Evolutionary conservation across 2,888 invertebrate species (phyloP).

Genomic region (Synergus japonicus): DNA sequence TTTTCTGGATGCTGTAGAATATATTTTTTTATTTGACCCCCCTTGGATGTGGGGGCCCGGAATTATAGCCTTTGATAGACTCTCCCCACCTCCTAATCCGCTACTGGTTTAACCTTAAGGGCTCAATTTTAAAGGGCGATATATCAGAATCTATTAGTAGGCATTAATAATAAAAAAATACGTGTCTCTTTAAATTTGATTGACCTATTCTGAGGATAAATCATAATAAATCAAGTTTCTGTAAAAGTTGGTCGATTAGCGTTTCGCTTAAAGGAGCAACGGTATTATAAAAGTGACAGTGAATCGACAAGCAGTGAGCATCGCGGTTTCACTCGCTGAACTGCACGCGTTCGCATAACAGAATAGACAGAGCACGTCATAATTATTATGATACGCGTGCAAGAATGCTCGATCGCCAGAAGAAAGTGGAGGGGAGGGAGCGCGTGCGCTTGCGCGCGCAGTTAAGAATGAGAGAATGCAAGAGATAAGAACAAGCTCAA

Average conservation of each 20-base stretch:
- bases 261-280: conserved; percentile 55
- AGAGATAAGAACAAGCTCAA: conserved; percentile 14
- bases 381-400: conserved; percentile 50
- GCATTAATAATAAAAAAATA: background rate
- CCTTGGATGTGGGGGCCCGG: too few species aligned
- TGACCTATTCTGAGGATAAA: background rate
- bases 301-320: conserved; percentile 63
- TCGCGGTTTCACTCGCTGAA: conserved; percentile 69
- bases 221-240: conserved; percentile 38
- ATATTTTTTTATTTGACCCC: too few species aligned
- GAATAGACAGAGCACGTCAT: conserved; percentile 54
- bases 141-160: background rate
- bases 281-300: conserved; percentile 75
- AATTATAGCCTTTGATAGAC: too few species aligned
- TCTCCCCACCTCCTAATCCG: too few species aligned
- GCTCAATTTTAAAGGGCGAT: too few species aligned
- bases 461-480: background rate
- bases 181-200: background rate
- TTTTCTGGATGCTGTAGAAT: too few species aligned
- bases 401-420: conserved; percentile 38
- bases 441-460: conserved; percentile 42
- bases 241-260: conserved; percentile 32
- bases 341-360: conserved; percentile 55
- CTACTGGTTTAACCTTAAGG: too few species aligned
- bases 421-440: conserved; percentile 13